Evolutionary conservation across 1,140 invertebrate genomes (phyloP).

Genomic region (Augochlora pura): DNA sequence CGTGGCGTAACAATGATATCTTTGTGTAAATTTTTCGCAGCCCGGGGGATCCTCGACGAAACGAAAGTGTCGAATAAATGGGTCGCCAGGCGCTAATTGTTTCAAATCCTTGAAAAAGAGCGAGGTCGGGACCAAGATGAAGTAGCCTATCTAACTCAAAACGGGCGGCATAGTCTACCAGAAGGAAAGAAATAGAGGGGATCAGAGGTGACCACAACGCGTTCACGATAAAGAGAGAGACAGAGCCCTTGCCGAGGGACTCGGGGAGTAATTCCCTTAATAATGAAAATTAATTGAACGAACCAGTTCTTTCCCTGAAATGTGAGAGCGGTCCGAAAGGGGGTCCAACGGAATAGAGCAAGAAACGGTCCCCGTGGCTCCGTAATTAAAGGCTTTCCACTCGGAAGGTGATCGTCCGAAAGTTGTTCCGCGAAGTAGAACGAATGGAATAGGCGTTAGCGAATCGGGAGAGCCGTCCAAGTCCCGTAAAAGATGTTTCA

Average conservation of each 20-base stretch:
- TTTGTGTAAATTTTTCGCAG: too few species aligned
- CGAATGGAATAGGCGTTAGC: conserved; percentile 29
- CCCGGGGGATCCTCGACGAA: too few species aligned
- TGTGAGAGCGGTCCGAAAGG: conserved; percentile 26
- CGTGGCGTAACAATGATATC: too few species aligned
- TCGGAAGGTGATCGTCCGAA: conserved; percentile 52
- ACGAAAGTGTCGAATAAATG: too few species aligned
- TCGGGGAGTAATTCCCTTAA: conserved; percentile 52
- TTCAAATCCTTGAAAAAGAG: too few species aligned
- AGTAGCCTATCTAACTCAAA: background rate
- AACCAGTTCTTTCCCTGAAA: conserved; percentile 46
- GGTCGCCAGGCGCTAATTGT: too few species aligned
- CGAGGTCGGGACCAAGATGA: too few species aligned
- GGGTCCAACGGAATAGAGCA: background rate
- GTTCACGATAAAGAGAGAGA: conserved; percentile 10
- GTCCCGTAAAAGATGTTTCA: background rate
- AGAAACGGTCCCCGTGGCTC: conserved; percentile 12
- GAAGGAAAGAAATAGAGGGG: background rate
- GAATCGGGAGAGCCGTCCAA: background rate
- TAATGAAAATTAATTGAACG: conserved; percentile 61
- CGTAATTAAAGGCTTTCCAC: conserved; percentile 59
- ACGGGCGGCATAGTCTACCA: background rate
- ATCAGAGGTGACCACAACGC: conserved; percentile 21
- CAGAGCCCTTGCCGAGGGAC: conserved; percentile 31
- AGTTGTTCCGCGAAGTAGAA: conserved; percentile 39